phyloP scores from a whole-genome alignment of 1,140 invertebrate species.

The Drosophila nigrodunni region DNA sequence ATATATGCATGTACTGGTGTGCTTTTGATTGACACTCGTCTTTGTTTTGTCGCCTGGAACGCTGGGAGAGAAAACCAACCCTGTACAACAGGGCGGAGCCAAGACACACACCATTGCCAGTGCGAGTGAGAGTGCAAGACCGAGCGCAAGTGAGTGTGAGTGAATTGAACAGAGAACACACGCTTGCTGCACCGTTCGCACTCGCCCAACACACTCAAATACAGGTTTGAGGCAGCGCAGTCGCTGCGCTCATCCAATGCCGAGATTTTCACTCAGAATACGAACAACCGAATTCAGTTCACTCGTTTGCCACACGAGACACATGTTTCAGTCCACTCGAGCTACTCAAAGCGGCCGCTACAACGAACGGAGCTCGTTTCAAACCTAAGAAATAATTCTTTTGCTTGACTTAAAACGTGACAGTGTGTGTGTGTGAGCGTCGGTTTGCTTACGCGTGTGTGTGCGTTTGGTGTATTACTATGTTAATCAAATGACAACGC shows the following conservation, averaged over 20 bases:
- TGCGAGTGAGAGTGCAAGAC: conserved; percentile 28
- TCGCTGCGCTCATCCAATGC: conserved; percentile 44
- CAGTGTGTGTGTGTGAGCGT: background rate
- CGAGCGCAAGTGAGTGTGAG: conserved; percentile 40
- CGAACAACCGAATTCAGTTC: conserved; percentile 37
- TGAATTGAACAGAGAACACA: background rate
- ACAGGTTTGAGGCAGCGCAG: conserved; percentile 51
- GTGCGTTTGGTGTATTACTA: background rate
- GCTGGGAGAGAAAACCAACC: conserved; percentile 26
- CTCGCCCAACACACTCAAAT: conserved; percentile 16
- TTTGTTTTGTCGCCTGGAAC: conserved; percentile 23
- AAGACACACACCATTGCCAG: conserved; percentile 36
- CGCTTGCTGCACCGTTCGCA: conserved; percentile 11
- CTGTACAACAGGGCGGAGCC: conserved; percentile 40
- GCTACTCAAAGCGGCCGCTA: conserved; percentile 61
- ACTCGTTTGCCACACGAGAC: conserved; percentile 38
- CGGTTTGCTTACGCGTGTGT: background rate
- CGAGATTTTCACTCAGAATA: conserved; percentile 69
- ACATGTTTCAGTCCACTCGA: conserved; percentile 52
- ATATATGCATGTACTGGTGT: conserved; percentile 52
- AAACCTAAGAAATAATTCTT: conserved; percentile 1
- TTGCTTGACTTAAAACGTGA: conserved; percentile 1
- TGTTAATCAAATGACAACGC: conserved; percentile 35
- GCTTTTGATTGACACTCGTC: conserved; percentile 53
- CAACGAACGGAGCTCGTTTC: conserved; percentile 29